Conservation (phyloP, 2,888 invertebrate genomes). For the Drosophila kambysellisi region DNA sequence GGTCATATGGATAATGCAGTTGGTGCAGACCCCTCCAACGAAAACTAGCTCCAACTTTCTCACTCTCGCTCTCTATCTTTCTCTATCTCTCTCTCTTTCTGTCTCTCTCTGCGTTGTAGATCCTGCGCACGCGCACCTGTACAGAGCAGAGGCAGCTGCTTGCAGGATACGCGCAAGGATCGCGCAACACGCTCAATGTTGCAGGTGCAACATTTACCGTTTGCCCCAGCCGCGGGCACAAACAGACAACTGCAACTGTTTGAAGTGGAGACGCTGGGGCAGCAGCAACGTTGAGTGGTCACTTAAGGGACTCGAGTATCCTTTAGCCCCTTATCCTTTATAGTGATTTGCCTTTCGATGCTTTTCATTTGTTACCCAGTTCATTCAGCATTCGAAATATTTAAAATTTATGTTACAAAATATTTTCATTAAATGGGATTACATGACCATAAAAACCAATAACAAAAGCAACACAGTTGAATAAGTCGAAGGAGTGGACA, state of each 20-base stretch:
- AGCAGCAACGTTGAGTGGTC: background rate
- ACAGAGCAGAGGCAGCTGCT: constrained; percentile 59
- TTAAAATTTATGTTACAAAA: constrained; percentile 74
- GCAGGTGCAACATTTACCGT: constrained; percentile 78
- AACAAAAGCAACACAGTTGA: constrained; percentile 2
- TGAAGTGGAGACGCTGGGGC: background rate
- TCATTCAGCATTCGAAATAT: constrained; percentile 44
- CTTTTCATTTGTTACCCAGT: constrained; percentile 16
- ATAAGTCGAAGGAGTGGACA: background rate
- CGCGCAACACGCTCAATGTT: constrained; percentile 19
- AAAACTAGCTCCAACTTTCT: background rate
- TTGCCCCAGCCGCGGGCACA: constrained; percentile 53
- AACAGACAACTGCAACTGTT: constrained; percentile 13
- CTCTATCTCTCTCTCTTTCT: background rate
- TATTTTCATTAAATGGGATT: constrained; percentile 62
- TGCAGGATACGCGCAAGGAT: constrained; percentile 62
- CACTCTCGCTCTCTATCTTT: constrained; percentile 8
- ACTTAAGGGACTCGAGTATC: constrained; percentile 16
- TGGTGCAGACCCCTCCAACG: constrained; percentile 11
- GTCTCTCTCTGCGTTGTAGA: background rate
- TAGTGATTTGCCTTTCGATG: constrained; percentile 14
- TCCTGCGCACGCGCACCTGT: constrained; percentile 76
- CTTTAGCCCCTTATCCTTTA: constrained; percentile 16
- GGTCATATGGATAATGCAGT: constrained; percentile 52
- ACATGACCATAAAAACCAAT: constrained; percentile 32